Base-by-base conservation (phyloP, 2,113 vertebrate genomes). In the Cheirogaleus medius region DNA sequence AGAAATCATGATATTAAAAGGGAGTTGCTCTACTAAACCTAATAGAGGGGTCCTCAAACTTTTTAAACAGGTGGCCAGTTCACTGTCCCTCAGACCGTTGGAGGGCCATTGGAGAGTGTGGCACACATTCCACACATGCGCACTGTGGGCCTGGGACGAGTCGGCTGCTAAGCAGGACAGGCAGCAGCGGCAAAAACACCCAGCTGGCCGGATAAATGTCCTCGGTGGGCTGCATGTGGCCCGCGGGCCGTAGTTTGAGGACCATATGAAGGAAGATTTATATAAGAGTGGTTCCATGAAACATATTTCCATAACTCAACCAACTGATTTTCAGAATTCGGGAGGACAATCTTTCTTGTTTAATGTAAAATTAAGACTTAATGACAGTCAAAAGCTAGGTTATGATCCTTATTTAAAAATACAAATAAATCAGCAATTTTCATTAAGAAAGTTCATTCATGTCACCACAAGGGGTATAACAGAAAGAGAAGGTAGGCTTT, bases 301-400 rank as follows among this genome's bases (percentile, higher is more conserved):
- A 9, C 44, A 96, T 80, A 12, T 87, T 90, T 81, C 21, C 6
- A 71, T 90, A 94, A 52, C 73, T 27, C 29, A 32, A 18, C 0
- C 1, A 27, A 90, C 52, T 91, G 44, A 37, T 58, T 78, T 88
- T 27, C 8, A 92, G 56, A 97, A 94, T 78, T 83, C 94, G 3
- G n/a, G 18, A 68, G 11, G 29, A 81, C 21, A 92, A 63, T 78
- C 68, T 44, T 91, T 56, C 18, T 93, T 95, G 66, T 37, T 83
- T 95, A 96, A 87, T 63, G 12, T 76, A 94, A 98, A 87, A 0
- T 76, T 92, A 84, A 78, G 69, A 78, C 15, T 76, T 32, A 69
- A 90, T 21, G 74, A 88, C 0, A 78, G 49, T 80, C 6, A 83
- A 83, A 86, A 96, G 32, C 27, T 54, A 93, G 3, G 42, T 63